Base-by-base conservation (phyloP, 2,113 vertebrate species). In the Lagopus muta region DNA sequence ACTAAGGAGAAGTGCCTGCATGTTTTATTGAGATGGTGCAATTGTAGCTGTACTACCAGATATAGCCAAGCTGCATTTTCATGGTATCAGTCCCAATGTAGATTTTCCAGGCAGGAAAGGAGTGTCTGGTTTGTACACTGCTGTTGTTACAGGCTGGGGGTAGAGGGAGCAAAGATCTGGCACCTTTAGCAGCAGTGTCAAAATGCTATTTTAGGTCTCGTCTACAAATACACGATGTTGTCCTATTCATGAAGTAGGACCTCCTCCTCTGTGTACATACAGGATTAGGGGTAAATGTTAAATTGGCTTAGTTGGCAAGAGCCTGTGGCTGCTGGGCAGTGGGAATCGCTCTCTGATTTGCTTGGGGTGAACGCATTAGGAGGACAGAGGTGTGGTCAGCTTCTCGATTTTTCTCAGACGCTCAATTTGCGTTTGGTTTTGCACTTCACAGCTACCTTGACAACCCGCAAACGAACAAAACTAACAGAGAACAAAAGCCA, bases 201-300 rank as follows among this genome's bases (percentile, higher is more conserved):
- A 34, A 67, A 67, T 13, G 34, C 28, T 16, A 25, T 57, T 61
- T 47, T 64, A 32, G 34, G 36, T 55, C 32, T 65, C 6, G 3
- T 28, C 19, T 21, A 8, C 24, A 43, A 38, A 34, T 13, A 24
- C 16, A n/a, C 11, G 4, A 1, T 1, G 1, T 22, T 8, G 12
- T 6, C 32, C 62, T 57, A 1, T 10, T 34, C 9, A 3, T 15
- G 50, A 73, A 12, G 24, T 21, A 36, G 20, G 67, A 62, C 12
- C 42, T 62, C 3, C 43, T 88, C 74, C 40, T 72, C 40, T 0
- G 1, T 13, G 13, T 3, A 45, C 30, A 22, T 13, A 3, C 13
- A 27, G n/a, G 50, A 73, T 25, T 42, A 28, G 34, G 36, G 77
- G 38, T 18, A 19, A 10, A 52, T 70, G 36, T 82, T 54, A 22